Evolutionary conservation across 1,140 invertebrate species (phyloP), one percentile per base, ranked within the genome.

Genomic region (Wiebesia pumilae): DNA sequence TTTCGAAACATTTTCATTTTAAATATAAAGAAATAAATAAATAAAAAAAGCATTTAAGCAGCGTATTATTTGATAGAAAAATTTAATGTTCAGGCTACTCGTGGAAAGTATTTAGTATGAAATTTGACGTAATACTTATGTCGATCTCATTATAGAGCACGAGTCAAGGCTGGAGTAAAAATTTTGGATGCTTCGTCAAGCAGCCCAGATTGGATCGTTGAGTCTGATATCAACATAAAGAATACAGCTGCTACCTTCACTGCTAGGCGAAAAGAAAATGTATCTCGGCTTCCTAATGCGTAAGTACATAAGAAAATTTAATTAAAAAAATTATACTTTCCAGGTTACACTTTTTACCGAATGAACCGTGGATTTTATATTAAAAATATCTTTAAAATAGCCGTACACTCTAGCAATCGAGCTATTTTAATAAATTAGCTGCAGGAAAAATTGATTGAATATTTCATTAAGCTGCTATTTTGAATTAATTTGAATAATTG

Each of bases 241-340:
- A 96, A 97, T 83, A 97, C 97, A 3, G 95, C 96, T 2, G 97
- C 97, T 2, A 97, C 97, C 16, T 97, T 98, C 33, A 98, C 97
- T 0, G 97, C 97, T 0, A 96, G 97, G 81, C 94, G 97, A 71
- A 96, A 96, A 69, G 96, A 95, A 85, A 92, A 90, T 40, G 88
- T 89, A 0, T 90, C 91, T 12, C 88, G 91, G 33, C 81, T 90
- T 43, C 89, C 90, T 77, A 93, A 90, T 87, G 90, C 90, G 91
- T 93, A 88, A 90, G 92, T 90, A 88, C 40, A 77, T 1, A 19
- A 35, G 33, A 54, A 43, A 77, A 43, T 78, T 40, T 30, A 82
- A 85, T 79, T 81, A 54, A 65, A 33, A 84, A 73, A 40, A 69
- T 67, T 73, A 51, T 69, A 81, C 77, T n/a, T 87, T 80, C 87